Conservation (phyloP, 1,140 invertebrate species). For the Pogonomyrmex barbatus region DNA sequence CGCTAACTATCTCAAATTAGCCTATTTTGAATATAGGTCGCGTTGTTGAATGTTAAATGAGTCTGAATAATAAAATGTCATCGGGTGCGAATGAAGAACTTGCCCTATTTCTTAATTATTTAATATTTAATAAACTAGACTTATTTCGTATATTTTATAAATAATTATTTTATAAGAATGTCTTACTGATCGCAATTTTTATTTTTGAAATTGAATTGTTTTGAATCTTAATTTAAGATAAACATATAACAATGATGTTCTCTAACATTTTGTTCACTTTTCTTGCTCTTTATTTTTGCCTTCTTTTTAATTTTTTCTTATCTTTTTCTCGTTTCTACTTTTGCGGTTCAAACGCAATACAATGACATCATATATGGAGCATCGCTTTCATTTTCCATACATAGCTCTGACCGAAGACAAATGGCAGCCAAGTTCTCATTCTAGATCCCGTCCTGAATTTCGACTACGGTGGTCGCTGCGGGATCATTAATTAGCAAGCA, state of each 20-base stretch:
- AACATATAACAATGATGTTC: neutral
- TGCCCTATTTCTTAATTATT: neutral
- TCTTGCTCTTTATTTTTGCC: neutral
- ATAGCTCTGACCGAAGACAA: constrained; percentile 28
- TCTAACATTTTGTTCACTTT: neutral
- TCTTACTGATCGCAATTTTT: neutral
- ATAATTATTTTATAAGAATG: neutral
- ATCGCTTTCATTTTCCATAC: neutral
- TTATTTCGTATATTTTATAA: neutral
- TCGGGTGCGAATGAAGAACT: neutral
- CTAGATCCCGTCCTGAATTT: constrained; percentile 49
- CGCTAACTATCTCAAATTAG: constrained; percentile 24
- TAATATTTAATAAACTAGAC: too few species aligned
- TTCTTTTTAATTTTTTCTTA: neutral
- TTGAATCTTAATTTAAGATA: neutral
- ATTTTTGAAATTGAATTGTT: neutral
- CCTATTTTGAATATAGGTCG: neutral
- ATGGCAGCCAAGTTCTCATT: constrained; percentile 33
- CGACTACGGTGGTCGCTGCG: constrained; percentile 29
- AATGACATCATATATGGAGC: constrained; percentile 21
- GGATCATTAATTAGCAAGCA: constrained; percentile 56
- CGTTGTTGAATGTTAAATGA: neutral
- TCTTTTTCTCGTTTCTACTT: neutral
- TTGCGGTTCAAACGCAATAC: neutral
- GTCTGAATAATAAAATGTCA: constrained; percentile 9